Evolutionary conservation across 2,113 vertebrate species (phyloP), one percentile per base, ranked within the genome.

Genomic region (Plotosus lineatus): DNA sequence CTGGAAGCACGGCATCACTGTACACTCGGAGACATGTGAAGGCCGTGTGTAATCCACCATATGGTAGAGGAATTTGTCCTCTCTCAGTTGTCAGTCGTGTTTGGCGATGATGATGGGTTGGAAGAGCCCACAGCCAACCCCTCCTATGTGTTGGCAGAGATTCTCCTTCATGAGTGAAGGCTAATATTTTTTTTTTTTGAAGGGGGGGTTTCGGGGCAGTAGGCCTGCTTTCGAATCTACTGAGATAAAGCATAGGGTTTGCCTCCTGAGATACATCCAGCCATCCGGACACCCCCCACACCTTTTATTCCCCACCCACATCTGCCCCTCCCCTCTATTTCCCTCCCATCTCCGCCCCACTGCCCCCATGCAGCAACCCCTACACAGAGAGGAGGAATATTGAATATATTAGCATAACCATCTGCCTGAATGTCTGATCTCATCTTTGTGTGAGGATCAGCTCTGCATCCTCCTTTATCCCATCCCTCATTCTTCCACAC

Each of bases 381-480:
- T 82, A 84, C 87, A 78, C 77, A 79, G 79, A 72, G 83, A 89
- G 87, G 85, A 86, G 84, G 84, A 89, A 75, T 84, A 80, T 36
- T 89, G 89, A 88, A 90, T 90, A 82, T 65, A 90, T 92, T 91
- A 91, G 87, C 90, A 91, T 92, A 89, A 90, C 79, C 80, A 66
- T 85, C 83, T 78, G 85, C 77, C 83, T 71, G 77, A 83, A 79
- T 81, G 83, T 84, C 83, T 85, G 82, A 87, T 88, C 86, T 81
- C 84, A 84, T 88, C 87, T 88, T 86, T 85, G 85, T 83, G 78
- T 68, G 78, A 56, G 68, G 55, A 80, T 88, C 72, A 81, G 56
- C 77, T 75, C 61, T 75, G 36, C 31, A 40, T 92, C 83, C 91
- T 92, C 90, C 92, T 94, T 93, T 94, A 94, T 93, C 92, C 77